Evolutionary conservation across 1,140 invertebrate genomes (phyloP).

Genomic region (Rhyzopertha dominica): DNA sequence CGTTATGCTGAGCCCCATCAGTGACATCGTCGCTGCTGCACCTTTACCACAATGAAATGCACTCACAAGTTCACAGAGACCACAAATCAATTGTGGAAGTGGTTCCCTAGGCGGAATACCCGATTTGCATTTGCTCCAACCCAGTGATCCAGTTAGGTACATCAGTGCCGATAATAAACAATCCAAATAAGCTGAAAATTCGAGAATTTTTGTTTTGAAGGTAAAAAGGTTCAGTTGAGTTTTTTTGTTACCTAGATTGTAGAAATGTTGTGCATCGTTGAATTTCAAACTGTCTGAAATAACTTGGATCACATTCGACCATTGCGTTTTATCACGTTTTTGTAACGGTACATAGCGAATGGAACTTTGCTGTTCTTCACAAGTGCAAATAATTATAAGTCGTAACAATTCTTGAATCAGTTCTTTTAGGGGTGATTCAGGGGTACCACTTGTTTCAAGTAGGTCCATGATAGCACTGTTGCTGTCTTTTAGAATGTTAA

Average conservation of each 20-base stretch:
- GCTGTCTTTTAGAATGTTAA: conserved; percentile 33
- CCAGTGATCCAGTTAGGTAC: conserved; percentile 47
- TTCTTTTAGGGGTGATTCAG: too few relatives aligned
- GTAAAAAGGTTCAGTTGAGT: not conserved
- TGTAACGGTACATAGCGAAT: too few relatives aligned
- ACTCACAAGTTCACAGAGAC: conserved; percentile 48
- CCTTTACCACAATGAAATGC: conserved; percentile 50
- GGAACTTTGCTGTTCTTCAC: conserved; percentile 34
- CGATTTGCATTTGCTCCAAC: conserved; percentile 46
- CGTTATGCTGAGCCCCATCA: conserved; percentile 54
- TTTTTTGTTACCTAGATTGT: conserved; percentile 48
- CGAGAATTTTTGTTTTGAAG: conserved; percentile 19
- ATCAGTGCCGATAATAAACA: conserved; percentile 49
- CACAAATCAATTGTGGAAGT: conserved; percentile 25
- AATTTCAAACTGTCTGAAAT: conserved; percentile 40
- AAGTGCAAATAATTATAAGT: conserved; percentile 33
- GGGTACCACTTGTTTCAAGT: too few relatives aligned
- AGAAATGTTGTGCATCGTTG: conserved; percentile 48
- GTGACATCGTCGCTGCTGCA: conserved; percentile 46
- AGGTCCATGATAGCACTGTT: conserved; percentile 27
- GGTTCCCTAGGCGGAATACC: conserved; percentile 29
- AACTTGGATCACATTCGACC: conserved; percentile 36
- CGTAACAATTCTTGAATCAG: conserved; percentile 35
- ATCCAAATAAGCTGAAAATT: conserved; percentile 49
- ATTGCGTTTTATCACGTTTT: conserved; percentile 25